Conservation (phyloP, 2,113 vertebrate species). For the Xenopus borealis region DNA sequence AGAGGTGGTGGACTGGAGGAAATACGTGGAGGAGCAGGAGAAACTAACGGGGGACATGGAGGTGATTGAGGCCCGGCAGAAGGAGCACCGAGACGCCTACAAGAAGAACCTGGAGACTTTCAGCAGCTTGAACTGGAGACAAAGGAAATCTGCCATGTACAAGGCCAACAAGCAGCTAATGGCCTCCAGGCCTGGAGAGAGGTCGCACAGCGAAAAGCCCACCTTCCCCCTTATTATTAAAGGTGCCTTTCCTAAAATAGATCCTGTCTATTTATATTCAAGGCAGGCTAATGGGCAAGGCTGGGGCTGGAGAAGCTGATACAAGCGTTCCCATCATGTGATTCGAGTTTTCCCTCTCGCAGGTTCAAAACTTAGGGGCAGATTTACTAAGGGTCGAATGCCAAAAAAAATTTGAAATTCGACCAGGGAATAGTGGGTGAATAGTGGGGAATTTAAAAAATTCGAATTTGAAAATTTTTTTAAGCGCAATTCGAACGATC, state of each 20-base stretch:
- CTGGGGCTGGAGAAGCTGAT: too few species aligned
- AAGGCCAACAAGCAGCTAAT: conserved; percentile 60
- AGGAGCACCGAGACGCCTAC: conserved; percentile 73
- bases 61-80: conserved; percentile 74
- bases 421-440: too few species aligned
- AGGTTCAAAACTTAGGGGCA: too few species aligned
- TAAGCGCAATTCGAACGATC: too few species aligned
- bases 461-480: too few species aligned
- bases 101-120: conserved; percentile 62
- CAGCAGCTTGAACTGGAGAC: conserved; percentile 74
- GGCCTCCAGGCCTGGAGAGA: conserved; percentile 65
- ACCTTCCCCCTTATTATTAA: conserved; percentile 78
- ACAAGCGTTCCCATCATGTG: too few species aligned
- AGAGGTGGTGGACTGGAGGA: conserved; percentile 87
- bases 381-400: too few species aligned
- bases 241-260: conserved; percentile 66
- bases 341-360: too few species aligned
- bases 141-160: conserved; percentile 68
- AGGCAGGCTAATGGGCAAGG: too few species aligned
- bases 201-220: conserved; percentile 50
- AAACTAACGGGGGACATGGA: conserved; percentile 68
- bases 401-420: too few species aligned
- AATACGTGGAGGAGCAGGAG: conserved; percentile 67
- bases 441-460: too few species aligned
- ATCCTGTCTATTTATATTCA: neutral